Base-by-base conservation (phyloP, 1,140 invertebrate species). In the Drosophila nigrodunni region DNA sequence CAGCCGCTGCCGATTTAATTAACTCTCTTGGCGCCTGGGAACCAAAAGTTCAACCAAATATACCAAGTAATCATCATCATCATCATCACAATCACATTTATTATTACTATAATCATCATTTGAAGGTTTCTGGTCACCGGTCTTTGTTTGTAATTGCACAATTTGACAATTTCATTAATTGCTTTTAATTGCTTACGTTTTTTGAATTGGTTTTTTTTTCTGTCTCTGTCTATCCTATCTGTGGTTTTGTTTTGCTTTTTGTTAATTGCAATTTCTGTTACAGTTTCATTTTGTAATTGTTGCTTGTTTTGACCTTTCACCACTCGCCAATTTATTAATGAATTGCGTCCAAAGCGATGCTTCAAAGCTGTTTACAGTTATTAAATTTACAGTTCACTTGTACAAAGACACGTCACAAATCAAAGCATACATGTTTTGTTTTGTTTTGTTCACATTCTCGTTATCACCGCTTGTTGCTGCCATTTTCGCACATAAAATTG, bases 131-230 rank as follows among this genome's bases (percentile, higher is more conserved):
- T 65, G 70, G 43, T 49, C 78, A 50, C n/a, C 21, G 15, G 35
- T 35, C 37, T 52, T 80, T 67, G 46, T 82, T 80, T 67, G 49
- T 82, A 88, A 89, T 88, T 89, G 85, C 69, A 83, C 80, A 88
- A 88, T 88, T 87, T 83, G 59, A 76, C 68, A 76, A 83, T 88
- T 88, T 78, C 77, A 89, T 88, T 89, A 88, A 88, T 88, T 88
- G 80, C 74, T 62, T 72, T 88, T 88, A 88, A 88, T 88, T 88
- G 85, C 70, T 68, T 61, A 73, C 67, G 74, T 83, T 83, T 83
- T 80, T 66, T 74, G 61, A 79, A 77, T 72, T 71, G 81, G 58
- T 30, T 30, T 30, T 5, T 30, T 30, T 30, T 67, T 66, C 68
- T 74, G 62, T 43, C 74, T 77, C 41, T 69, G 35, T 21, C 18